A percentile compares a stretch with the other conserved stretches of the same genome.
phyloP scores from a whole-genome alignment of 2,113 vertebrate genomes.

The Mesoclemmys tuberculata region DNA sequence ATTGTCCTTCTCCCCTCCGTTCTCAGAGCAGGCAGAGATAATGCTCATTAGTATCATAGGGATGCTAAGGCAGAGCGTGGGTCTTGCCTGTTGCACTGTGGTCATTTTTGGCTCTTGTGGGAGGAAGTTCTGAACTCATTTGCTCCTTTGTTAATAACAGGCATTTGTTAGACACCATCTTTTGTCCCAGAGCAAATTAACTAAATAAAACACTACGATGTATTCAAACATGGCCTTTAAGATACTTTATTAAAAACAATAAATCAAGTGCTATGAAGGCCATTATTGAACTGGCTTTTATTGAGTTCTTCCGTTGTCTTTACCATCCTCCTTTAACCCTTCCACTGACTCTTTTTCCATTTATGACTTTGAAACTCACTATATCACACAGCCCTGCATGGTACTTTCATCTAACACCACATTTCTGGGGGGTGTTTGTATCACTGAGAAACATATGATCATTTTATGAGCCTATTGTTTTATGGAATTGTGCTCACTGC shows the following conservation, averaged over 20 bases:
- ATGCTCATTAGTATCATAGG: not conserved
- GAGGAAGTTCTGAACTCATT: not conserved
- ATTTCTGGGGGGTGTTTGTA: slow-evolving; percentile 49
- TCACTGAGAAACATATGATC: slow-evolving; percentile 58
- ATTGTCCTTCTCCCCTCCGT: not conserved
- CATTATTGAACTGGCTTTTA: slow-evolving; percentile 65
- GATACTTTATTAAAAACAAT: slow-evolving; percentile 79
- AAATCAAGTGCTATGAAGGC: slow-evolving; percentile 75
- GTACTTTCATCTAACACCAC: slow-evolving; percentile 65
- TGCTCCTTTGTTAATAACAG: not conserved
- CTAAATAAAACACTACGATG: slow-evolving; percentile 67
- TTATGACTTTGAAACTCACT: slow-evolving; percentile 74
- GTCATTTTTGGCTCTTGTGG: not conserved
- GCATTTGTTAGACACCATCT: slow-evolving; percentile 24
- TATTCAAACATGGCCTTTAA: slow-evolving; percentile 65
- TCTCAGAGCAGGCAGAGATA: not conserved
- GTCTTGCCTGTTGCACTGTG: not conserved
- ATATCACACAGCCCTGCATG: slow-evolving; percentile 58
- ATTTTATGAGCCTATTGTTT: slow-evolving; percentile 64
- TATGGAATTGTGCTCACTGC: slow-evolving; percentile 54
- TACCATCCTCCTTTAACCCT: slow-evolving; percentile 62
- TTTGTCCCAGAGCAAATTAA: slow-evolving; percentile 52
- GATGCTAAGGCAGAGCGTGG: not conserved
- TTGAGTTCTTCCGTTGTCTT: slow-evolving; percentile 69
- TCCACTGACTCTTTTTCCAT: slow-evolving; percentile 62